Evolutionary conservation across 2,888 invertebrate genomes (phyloP).

Genomic region (Pseudococcus longispinus): DNA sequence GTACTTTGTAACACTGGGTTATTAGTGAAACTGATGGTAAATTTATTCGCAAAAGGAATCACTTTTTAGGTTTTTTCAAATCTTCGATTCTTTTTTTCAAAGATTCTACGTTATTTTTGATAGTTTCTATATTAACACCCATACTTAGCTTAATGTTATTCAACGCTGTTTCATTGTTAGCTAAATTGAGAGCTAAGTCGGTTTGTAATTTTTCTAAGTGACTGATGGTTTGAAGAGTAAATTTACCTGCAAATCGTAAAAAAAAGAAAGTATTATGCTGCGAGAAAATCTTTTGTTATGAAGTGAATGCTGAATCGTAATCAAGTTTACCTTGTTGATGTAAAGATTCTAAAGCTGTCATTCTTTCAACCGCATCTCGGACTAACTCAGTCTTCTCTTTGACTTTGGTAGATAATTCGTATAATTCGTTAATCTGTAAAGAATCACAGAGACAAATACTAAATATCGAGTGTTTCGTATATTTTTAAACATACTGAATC

Average conservation of each 20-base stretch:
- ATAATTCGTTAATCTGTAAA: slow-evolving; percentile 78
- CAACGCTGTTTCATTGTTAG: slow-evolving; percentile 79
- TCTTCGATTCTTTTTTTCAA: slow-evolving; percentile 77
- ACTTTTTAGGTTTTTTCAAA: slow-evolving; percentile 58
- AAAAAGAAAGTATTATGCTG: background rate
- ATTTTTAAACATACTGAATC: background rate
- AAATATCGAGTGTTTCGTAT: background rate
- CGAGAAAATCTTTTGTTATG: background rate
- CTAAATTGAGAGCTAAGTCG: slow-evolving; percentile 74
- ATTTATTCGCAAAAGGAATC: background rate
- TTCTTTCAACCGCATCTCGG: slow-evolving; percentile 81
- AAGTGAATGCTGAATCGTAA: background rate
- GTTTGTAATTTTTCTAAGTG: slow-evolving; percentile 81
- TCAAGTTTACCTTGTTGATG: slow-evolving; percentile 84
- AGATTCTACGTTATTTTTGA: slow-evolving; percentile 77
- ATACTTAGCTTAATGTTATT: slow-evolving; percentile 83
- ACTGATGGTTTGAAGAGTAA: slow-evolving; percentile 83
- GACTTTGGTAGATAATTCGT: slow-evolving; percentile 85
- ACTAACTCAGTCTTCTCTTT: slow-evolving; percentile 81
- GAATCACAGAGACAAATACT: background rate
- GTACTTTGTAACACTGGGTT: too few relatives aligned
- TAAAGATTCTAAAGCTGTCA: slow-evolving; percentile 84
- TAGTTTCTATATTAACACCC: slow-evolving; percentile 77
- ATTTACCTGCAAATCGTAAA: slow-evolving; percentile 72
- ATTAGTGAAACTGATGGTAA: too few relatives aligned